A percentile compares a stretch with the other conserved stretches of the same genome.
Evolutionary conservation across 1,140 invertebrate species (phyloP).

Genomic region (Solen grandis): DNA sequence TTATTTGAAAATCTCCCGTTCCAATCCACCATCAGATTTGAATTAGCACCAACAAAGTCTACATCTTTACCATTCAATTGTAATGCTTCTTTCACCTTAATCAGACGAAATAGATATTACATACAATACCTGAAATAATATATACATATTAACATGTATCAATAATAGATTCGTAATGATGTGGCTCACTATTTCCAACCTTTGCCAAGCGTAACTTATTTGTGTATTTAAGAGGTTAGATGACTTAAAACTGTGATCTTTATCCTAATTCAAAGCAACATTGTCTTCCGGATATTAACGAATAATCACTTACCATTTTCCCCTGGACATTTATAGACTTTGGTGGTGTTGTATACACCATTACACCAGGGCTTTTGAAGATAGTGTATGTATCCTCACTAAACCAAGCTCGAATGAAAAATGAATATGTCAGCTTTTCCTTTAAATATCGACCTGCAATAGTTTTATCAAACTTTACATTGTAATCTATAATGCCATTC

Average conservation of each 20-base stretch:
- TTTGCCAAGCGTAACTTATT: no score
- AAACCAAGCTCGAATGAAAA: constrained; percentile 54
- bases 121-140: no score
- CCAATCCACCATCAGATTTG: constrained; percentile 34
- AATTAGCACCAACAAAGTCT: constrained; percentile 37
- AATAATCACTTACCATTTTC: not conserved
- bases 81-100: constrained; percentile 40
- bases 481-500: no score
- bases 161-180: no score
- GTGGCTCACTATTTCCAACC: no score
- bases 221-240: no score
- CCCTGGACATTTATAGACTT: constrained; percentile 17
- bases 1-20: constrained; percentile 40
- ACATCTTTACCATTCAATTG: constrained; percentile 15
- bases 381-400: constrained; percentile 19
- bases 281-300: no score
- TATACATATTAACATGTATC: no score
- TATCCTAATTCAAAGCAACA: no score
- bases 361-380: constrained; percentile 54
- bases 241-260: no score
- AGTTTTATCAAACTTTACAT: no score
- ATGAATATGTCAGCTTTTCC: constrained; percentile 22
- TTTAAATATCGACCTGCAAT: not conserved
- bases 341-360: constrained; percentile 14
- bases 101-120: no score